These are phyloP conservation scores for Platyrinchus mystaceus DNA, from an alignment of 2,797 vertebrate species.

Conservation along the genomic window DNA sequence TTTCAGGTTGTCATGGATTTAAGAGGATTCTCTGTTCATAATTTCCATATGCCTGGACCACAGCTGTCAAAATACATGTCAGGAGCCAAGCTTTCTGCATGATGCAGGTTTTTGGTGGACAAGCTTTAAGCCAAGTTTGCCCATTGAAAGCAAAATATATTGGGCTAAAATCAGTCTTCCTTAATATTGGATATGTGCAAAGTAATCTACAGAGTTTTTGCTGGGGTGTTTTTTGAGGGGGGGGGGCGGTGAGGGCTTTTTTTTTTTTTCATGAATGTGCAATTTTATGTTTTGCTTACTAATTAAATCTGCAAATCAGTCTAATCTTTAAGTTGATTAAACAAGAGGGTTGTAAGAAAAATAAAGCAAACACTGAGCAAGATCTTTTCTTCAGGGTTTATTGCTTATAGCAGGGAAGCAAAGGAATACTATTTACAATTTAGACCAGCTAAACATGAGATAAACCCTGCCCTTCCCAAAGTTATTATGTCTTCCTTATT, in stretches of 20 bases:
- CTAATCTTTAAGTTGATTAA: not conserved
- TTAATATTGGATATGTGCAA: not conserved
- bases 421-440: not conserved
- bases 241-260: fast-evolving
- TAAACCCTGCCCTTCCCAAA: not conserved
- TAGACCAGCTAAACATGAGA: not conserved
- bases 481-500: not conserved
- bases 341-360: not conserved
- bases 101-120: not conserved
- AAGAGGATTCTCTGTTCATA: not conserved
- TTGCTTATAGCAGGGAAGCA: not conserved
- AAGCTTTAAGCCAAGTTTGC: not conserved
- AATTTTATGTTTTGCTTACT: not conserved
- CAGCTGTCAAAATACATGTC: not conserved
- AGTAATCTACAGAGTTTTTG: not conserved
- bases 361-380: not conserved
- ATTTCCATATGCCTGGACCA: not conserved
- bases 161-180: not conserved
- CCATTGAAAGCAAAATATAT: not conserved
- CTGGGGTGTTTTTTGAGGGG: not conserved
- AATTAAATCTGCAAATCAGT: not conserved
- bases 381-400: not conserved
- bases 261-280: not conserved
- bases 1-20: constrained; percentile 44
- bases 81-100: not conserved